phyloP scores from a whole-genome alignment of 2,797 vertebrate genomes.

The Brotula barbata region DNA sequence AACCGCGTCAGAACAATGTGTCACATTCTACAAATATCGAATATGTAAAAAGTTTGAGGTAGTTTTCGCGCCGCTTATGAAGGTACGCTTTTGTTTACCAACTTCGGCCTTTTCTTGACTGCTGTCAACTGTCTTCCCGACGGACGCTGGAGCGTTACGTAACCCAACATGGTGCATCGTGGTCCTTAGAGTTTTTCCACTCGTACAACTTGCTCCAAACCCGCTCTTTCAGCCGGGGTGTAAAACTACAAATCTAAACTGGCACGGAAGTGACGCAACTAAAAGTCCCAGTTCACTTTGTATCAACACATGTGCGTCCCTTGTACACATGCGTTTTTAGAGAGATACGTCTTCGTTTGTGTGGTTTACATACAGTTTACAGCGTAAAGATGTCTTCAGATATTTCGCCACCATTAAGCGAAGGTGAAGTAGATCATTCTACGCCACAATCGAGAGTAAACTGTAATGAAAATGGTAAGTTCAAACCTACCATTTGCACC shows the following conservation, averaged over 20 bases:
- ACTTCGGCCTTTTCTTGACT: constrained; percentile 66
- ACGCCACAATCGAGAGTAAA: neutral
- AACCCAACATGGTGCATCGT: constrained; percentile 65
- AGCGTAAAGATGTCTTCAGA: constrained; percentile 51
- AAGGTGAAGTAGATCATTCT: constrained; percentile 44
- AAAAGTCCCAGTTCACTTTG: constrained; percentile 37
- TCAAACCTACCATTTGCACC: fast-evolving
- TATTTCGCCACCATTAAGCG: constrained; percentile 57
- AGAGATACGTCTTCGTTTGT: neutral
- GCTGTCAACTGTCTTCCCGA: constrained; percentile 72
- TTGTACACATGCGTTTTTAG: constrained; percentile 27
- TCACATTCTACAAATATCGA: constrained; percentile 21
- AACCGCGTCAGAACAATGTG: constrained; percentile 18
- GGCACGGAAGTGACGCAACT: constrained; percentile 53
- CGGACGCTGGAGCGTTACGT: constrained; percentile 75
- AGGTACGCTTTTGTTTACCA: constrained; percentile 73
- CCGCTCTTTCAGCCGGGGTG: too few species aligned
- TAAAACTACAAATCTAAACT: constrained; percentile 49
- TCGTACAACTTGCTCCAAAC: too few species aligned
- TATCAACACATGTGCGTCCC: constrained; percentile 54
- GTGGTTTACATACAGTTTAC: neutral
- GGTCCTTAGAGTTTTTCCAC: constrained; percentile 66
- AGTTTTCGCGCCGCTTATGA: constrained; percentile 29
- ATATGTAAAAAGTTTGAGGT: neutral
- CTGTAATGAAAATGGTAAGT: constrained; percentile 45